phyloP scores from a whole-genome alignment of 1,140 invertebrate species.

The Drosophila navojoa region DNA sequence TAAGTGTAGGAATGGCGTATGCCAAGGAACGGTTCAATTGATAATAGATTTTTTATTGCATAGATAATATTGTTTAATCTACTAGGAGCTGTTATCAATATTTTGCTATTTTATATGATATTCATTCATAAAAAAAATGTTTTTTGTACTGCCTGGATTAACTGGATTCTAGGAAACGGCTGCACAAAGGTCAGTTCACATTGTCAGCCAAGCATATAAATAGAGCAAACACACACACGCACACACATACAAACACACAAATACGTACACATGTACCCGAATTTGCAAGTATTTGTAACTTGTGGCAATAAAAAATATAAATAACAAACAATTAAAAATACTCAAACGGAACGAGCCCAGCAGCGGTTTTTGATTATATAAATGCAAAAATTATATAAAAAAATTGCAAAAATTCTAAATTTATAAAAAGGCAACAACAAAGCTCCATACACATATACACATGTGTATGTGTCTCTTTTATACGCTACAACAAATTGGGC shows the following conservation, averaged over 20 bases:
- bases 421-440: conserved; percentile 56
- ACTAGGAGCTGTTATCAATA: conserved; percentile 13
- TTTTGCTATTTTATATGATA: neutral
- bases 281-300: conserved; percentile 9
- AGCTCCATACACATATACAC: conserved; percentile 23
- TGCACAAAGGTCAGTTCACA: conserved; percentile 2
- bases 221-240: neutral
- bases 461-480: conserved; percentile 57
- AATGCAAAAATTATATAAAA: conserved; percentile 35
- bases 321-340: conserved; percentile 45
- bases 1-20: neutral
- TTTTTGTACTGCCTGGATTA: neutral
- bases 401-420: conserved; percentile 57
- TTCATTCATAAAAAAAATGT: conserved; percentile 38
- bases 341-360: conserved; percentile 49
- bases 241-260: neutral
- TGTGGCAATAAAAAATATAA: conserved; percentile 28
- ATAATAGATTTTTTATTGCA: neutral
- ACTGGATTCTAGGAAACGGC: neutral
- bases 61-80: conserved; percentile 5
- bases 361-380: conserved; percentile 49
- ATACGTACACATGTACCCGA: neutral
- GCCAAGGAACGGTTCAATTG: neutral
- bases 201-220: neutral
- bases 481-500: conserved; percentile 80